These are phyloP conservation scores for Panagrolaimus sp. DNA, from an alignment of 1,140 invertebrate genomes.

Conservation along the genomic window DNA sequence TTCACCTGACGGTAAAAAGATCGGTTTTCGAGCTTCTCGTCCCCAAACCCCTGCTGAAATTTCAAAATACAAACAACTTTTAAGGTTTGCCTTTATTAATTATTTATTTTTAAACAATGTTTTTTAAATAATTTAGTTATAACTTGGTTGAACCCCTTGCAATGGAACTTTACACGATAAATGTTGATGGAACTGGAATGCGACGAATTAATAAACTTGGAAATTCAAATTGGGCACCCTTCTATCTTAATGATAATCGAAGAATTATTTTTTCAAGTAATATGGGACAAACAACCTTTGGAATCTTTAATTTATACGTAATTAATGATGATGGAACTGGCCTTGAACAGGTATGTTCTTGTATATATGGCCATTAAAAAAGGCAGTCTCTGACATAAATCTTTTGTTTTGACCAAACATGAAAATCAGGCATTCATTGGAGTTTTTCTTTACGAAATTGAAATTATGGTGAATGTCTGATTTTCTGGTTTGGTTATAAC, in stretches of 20 bases:
- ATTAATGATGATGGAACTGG: constrained; percentile 34
- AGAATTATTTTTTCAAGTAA: constrained; percentile 39
- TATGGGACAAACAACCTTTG: constrained; percentile 39
- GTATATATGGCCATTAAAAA: too few species aligned
- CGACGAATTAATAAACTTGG: constrained; percentile 33
- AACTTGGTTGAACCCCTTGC: constrained; percentile 35
- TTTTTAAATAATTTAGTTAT: constrained; percentile 26
- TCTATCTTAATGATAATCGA: constrained; percentile 32
- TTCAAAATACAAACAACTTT: constrained; percentile 36
- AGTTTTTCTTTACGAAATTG: too few species aligned
- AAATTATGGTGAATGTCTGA: too few species aligned
- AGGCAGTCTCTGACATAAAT: too few species aligned
- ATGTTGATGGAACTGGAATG: constrained; percentile 31
- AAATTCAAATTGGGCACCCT: constrained; percentile 40
- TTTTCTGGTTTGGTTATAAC: too few species aligned
- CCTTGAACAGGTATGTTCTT: constrained; percentile 33
- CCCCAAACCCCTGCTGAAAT: constrained; percentile 34
- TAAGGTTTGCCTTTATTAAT: too few species aligned
- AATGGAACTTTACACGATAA: constrained; percentile 37
- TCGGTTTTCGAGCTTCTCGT: constrained; percentile 35
- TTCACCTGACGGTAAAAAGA: constrained; percentile 36
- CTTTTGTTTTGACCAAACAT: too few species aligned
- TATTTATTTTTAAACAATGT: too few species aligned
- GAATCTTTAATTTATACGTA: constrained; percentile 33
- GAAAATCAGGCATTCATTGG: too few species aligned